Evolutionary conservation across 2,888 invertebrate genomes (phyloP).

Genomic region (Tanytarsus gracilentus): DNA sequence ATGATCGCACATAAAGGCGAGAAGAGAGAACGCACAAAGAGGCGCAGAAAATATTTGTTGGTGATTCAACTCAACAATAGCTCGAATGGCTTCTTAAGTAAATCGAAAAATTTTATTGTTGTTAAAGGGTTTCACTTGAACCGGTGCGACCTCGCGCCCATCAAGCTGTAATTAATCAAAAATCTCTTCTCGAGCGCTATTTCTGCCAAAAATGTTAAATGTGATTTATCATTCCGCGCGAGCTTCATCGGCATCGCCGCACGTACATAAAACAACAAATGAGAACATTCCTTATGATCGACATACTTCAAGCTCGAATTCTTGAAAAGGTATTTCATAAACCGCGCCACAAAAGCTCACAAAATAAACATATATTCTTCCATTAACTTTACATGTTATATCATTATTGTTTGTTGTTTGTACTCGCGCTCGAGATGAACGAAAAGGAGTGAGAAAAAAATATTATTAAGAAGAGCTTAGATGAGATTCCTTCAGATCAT

Average conservation of each 20-base stretch:
- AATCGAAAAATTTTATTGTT: constrained; percentile 2
- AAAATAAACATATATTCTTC: neutral
- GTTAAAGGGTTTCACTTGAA: constrained; percentile 6
- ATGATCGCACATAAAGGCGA: neutral
- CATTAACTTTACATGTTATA: constrained; percentile 23
- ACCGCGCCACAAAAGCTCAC: constrained; percentile 9
- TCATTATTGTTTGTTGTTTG: constrained; percentile 16
- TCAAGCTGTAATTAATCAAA: constrained; percentile 23
- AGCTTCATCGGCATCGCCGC: neutral
- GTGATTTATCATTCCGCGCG: constrained; percentile 25
- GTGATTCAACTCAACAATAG: constrained; percentile 4
- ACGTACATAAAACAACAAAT: neutral
- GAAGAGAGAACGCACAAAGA: neutral
- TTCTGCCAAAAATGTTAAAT: constrained; percentile 6
- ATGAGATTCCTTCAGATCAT: constrained; percentile 16
- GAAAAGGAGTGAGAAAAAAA: neutral
- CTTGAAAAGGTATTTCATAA: constrained; percentile 6
- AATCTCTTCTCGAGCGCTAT: neutral
- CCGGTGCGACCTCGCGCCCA: constrained; percentile 13
- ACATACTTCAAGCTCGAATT: constrained; percentile 18
- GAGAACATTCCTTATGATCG: constrained; percentile 16
- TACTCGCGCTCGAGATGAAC: neutral
- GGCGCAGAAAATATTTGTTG: neutral
- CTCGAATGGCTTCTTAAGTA: constrained; percentile 13
- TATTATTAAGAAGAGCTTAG: neutral